Percentiles rank a stretch among this genome's conserved stretches.
Conservation (phyloP, 2,113 vertebrate species). For the Fulmarus glacialis region DNA sequence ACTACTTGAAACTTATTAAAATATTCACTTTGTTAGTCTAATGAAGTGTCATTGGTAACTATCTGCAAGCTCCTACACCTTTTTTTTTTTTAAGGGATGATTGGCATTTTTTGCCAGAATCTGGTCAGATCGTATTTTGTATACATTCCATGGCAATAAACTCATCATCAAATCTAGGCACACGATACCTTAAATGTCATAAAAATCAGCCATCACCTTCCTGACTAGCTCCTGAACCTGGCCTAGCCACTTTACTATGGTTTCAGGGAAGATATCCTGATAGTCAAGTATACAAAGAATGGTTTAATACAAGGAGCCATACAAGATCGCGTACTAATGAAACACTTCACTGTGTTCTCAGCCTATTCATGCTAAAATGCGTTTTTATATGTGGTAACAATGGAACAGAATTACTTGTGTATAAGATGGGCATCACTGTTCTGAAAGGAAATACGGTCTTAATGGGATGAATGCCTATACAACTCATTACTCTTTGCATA, state of each 20-base stretch:
- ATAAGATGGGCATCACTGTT: neutral
- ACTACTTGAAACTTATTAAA: neutral
- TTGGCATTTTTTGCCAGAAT: neutral
- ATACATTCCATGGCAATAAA: neutral
- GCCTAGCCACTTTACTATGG: neutral
- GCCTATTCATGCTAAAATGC: neutral
- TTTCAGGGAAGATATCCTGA: constrained; percentile 7
- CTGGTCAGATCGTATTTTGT: neutral
- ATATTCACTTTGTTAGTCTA: neutral
- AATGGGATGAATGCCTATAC: neutral
- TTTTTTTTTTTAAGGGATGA: neutral
- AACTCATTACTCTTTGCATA: neutral
- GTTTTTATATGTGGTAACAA: neutral
- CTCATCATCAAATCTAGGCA: neutral
- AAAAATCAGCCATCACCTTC: neutral
- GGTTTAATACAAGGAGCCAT: neutral
- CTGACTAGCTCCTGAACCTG: neutral
- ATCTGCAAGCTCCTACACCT: neutral
- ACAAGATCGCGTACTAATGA: neutral
- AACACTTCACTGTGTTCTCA: neutral
- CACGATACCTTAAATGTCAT: neutral
- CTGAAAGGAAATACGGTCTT: neutral
- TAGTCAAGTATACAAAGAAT: neutral
- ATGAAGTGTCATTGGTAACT: neutral
- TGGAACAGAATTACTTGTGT: neutral